Evolutionary conservation across 2,888 invertebrate genomes (phyloP), one percentile per base, ranked within the genome.

Genomic region (Eupeodes luniger): DNA sequence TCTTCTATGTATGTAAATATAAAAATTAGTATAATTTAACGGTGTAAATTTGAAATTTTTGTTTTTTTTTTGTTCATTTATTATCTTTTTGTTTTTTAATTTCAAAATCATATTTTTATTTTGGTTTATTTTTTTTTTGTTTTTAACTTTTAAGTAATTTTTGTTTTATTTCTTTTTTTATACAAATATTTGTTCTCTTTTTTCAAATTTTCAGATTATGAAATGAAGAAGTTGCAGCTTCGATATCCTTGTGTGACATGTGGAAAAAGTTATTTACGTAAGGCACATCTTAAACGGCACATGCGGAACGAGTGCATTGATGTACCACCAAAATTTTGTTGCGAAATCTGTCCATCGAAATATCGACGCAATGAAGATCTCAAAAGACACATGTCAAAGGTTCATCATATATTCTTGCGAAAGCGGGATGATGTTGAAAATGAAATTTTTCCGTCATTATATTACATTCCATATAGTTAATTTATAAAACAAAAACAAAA

Each of bases 251-350:
- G 92, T 74, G 57, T 51, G n/a, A 89, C 91, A 19, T 92, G 92
- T 69, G 92, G 92, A 16, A 91, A 90, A 78, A 92, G 91, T 83
- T 92, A 92, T 85, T 86, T 91, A 70, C 91, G 91, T 34, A 92
- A 92, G 80, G 91, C 91, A 6, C 91, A 92, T 81, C 89, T 92
- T 5, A 91, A 91, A 75, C 91, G 92, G 9, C 92, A 92, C 81
- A 90, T 91, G 10, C 90, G 90, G 7, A 91, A 91, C 79, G 92
- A 92, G 87, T 92, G 92, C 79, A 91, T 92, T 80, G 91, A 91
- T 74, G 90, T 91, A 19, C 89, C 90, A 62, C 91, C 91, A 62
- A 91, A 91, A 89, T 92, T 90, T 87, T 89, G 90, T 64, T 92
- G 92, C 86, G 89, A 90, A 40, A 75, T 90, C 14, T 92, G 92